Base-by-base conservation (phyloP, 2,113 vertebrate species). In the Coreoperca whiteheadi region DNA sequence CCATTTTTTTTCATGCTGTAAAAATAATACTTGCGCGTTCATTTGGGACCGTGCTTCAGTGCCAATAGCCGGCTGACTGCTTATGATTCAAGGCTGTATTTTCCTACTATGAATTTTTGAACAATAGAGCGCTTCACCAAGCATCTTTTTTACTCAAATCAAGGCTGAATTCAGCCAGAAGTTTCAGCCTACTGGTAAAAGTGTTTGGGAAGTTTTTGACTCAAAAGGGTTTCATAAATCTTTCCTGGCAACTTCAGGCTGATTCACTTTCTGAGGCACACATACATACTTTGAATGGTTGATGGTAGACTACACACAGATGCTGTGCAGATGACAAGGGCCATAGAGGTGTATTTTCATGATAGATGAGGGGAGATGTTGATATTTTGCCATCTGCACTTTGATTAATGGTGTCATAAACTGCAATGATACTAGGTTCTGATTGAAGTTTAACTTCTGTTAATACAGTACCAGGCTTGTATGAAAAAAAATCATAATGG, bases 271-370 rank as follows among this genome's bases (percentile, higher is more conserved):
- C 43, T 66, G 70, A 82, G 23, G 25, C 69, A 25, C 73, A 30
- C 51, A 51, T 50, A 65, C 64, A 54, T 11, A 39, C 37, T 39
- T 53, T 70, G 56, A 84, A 59, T 72, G 74, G 83, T 41, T 84
- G 83, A 66, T 65, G n/a, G 57, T 77, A 87, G 87, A 91, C 85
- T 84, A 87, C 77, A 88, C 85, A 91, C 83, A 86, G 63, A 88
- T 84, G 78, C 83, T 82, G 20, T 53, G 71, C 41, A 48, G 69
- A 60, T 59, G 57, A 25, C 12, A 1, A 1, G 6, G 10, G 32
- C 21, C 1, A 14, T 59, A 23, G 21, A 67, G 4, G 18, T 34
- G 60, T 75, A 28, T 79, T 85, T 73, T 41, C 10, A 12, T 81
- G 28, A 74, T 30, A 30, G 34, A 34, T 32, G 68, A 43, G 23